Percentiles rank a stretch among this genome's conserved stretches.
These are phyloP conservation scores for Scaptodrosophila lebanonensis DNA, from an alignment of 1,140 invertebrate species.

Conservation along the genomic window DNA sequence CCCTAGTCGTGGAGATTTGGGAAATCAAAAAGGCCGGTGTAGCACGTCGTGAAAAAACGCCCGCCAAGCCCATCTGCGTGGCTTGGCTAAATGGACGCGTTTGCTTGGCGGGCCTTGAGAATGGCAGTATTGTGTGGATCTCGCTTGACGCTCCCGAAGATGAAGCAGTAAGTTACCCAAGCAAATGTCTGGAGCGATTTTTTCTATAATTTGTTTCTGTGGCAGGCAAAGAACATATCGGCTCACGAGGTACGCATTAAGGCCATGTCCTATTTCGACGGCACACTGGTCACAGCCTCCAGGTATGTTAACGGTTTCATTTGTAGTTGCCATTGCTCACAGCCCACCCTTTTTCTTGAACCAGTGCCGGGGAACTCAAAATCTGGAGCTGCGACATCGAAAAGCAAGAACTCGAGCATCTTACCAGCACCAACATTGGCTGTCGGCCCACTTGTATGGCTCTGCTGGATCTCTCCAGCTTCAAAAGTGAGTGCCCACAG, in stretches of 20 bases:
- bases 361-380: slow-evolving; percentile 87
- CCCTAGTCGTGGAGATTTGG: slow-evolving; percentile 86
- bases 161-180: slow-evolving; percentile 42
- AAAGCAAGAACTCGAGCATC: slow-evolving; percentile 78
- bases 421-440: slow-evolving; percentile 79
- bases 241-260: slow-evolving; percentile 85
- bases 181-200: neutral
- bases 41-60: slow-evolving; percentile 80
- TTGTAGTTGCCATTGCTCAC: neutral
- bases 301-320: slow-evolving; percentile 25
- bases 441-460: slow-evolving; percentile 81
- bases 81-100: slow-evolving; percentile 81
- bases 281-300: slow-evolving; percentile 64
- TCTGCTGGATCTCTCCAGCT: slow-evolving; percentile 68
- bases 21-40: slow-evolving; percentile 84
- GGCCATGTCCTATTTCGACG: slow-evolving; percentile 79
- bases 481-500: slow-evolving; percentile 9
- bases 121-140: slow-evolving; percentile 83
- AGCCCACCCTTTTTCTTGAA: neutral
- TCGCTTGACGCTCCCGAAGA: slow-evolving; percentile 74
- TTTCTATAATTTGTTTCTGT: neutral
- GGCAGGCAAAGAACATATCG: slow-evolving; percentile 62
- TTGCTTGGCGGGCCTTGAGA: slow-evolving; percentile 84
- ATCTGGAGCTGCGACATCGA: slow-evolving; percentile 82
- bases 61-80: slow-evolving; percentile 81